Evolutionary conservation across 2,113 vertebrate species (phyloP), one percentile per base, ranked within the genome.

Genomic region (Chloropsis hardwickii): DNA sequence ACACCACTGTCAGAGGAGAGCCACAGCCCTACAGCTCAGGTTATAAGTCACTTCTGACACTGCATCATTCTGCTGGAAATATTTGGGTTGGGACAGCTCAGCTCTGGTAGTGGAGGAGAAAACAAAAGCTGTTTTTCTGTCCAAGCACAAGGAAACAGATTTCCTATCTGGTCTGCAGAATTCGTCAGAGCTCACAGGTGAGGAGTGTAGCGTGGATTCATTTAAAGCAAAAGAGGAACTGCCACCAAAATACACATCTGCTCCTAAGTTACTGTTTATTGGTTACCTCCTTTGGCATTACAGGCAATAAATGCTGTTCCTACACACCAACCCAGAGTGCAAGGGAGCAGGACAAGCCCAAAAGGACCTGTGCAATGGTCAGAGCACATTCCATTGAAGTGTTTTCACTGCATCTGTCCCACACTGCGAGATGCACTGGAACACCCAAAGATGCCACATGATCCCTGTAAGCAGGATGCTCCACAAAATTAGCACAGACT

Each of bases 401-500:
- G 33, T 8, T 74, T 40, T 16, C 61, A 31, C 7, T 53, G 9
- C 27, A 9, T 56, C 66, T 45, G 58, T 54, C 53, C 53, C 86
- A 61, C 33, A 6, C 27, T 42, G 28, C 2, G 2, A 62, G 80
- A 83, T 33, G 64, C 76, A 64, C 56, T 50, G 21, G 33, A 86
- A 72, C 71, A 90, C 67, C 57, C 67, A 51, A 73, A 88, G 51
- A 33, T 11, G 7, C 47, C 79, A 86, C 35, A 58, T 35, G n/a
- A 94, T 51, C n/a, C 58, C 88, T 66, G 60, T 24, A 17, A 93
- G 53, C 71, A 83, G 65, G 37, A 71, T 39, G 69, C 53, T 88
- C 67, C 15, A 8, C 20, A 78, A 70, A 86, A 94, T 67, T 47
- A 93, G 20, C 76, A 60, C 20, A 81, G 72, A 12, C 22, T 53